Evolutionary conservation across 2,113 vertebrate species (phyloP), one percentile per base, ranked within the genome.

Genomic region (Cyprinus carpio): DNA sequence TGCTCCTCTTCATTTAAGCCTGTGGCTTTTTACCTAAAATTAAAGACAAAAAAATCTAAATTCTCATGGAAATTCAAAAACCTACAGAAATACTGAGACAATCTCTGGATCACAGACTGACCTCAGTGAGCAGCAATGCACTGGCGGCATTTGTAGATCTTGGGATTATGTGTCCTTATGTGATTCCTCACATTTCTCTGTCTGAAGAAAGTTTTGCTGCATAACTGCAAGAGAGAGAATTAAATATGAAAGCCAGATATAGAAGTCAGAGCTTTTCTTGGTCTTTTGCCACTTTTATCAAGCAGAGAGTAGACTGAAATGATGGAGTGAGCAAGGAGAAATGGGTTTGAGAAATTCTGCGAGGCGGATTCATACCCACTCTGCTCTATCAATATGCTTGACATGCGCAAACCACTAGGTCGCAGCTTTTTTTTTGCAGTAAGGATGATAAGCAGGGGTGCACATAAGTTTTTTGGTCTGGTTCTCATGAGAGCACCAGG

Each of bases 151-250:
- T 93, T 95, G 89, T 95, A 95, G 89, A 95, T 91, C 89, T 93
- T 95, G 83, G 94, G 93, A 86, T 95, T 94, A 0, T 96, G 95
- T 72, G 92, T 95, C 85, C 90, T 93, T 89, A 96, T 94, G 90
- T 96, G 95, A 84, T 90, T 94, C 85, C 93, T 92, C 86, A 95
- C 94, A 88, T 95, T 96, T 87, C 91, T 92, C 91, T 93, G 92
- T 89, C 93, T 91, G 90, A 95, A 95, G 91, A 95, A 96, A 2
- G 92, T 93, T 91, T 96, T 96, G 58, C 94, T 94, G 92, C 95
- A 96, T 90, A 96, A 92, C 95, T 96, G 37, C 75, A 81, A 40
- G n/a, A 77, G n/a, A 83, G 8, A 84, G 27, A 76, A n/a, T 43
- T 72, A 25, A 23, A 9, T 11, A 46, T 54, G 8, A 86, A 16